These are phyloP conservation scores for Aphrophora alni DNA, from an alignment of 2,888 invertebrate species.

Conservation along the genomic window DNA sequence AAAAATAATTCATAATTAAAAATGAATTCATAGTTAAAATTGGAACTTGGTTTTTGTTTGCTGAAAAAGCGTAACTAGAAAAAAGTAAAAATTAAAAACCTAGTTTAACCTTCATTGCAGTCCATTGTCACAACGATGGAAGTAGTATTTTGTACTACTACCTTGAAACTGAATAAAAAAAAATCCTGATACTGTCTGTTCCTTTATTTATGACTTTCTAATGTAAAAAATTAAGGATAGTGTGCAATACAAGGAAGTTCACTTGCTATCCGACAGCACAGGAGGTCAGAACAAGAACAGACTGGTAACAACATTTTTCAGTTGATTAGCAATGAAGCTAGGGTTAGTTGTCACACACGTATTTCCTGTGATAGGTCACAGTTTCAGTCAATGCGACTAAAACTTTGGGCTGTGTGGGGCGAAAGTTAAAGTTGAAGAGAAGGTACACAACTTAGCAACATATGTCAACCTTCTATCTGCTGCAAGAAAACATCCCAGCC, in stretches of 20 bases:
- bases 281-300: conserved; percentile 31
- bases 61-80: no score
- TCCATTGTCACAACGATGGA: conserved; percentile 34
- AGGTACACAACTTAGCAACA: conserved; percentile 22
- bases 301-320: conserved; percentile 28
- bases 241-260: no score
- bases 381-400: conserved; percentile 24
- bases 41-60: no score
- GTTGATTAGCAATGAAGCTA: conserved; percentile 23
- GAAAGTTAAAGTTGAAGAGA: conserved; percentile 28
- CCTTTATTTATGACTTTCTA: conserved; percentile 23
- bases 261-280: no score
- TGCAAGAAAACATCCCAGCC: conserved; percentile 26
- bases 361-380: conserved; percentile 27
- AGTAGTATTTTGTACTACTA: conserved; percentile 29
- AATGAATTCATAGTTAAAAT: no score
- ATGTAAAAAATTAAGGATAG: conserved; percentile 11
- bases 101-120: no score
- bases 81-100: no score
- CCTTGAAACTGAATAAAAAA: conserved; percentile 29
- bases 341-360: conserved; percentile 18
- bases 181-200: conserved; percentile 30
- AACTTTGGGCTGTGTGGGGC: conserved; percentile 31
- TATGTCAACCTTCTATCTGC: conserved; percentile 24
- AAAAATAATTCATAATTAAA: no score